A percentile compares a stretch with the other conserved stretches of the same genome.
phyloP scores from a whole-genome alignment of 2,888 invertebrate species.

The Leptogaster cylindrica region DNA sequence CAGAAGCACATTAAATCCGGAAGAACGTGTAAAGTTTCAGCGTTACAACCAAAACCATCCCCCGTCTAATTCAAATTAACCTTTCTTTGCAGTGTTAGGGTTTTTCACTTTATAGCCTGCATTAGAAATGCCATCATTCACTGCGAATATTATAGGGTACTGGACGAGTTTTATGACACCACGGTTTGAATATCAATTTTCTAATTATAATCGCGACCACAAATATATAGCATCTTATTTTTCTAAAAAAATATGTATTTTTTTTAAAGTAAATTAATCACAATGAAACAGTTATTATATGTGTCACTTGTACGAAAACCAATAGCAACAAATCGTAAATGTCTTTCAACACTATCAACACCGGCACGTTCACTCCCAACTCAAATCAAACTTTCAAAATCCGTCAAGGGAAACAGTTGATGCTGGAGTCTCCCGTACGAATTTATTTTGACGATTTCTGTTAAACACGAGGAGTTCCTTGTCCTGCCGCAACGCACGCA shows the following conservation, averaged over 20 bases:
- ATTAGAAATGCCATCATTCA: conserved; percentile 11
- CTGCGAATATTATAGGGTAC: background rate
- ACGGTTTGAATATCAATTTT: conserved; percentile 9
- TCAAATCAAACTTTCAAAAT: conserved; percentile 1
- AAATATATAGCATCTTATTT: no score
- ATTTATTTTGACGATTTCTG: background rate
- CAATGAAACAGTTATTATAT: no score
- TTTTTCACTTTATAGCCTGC: conserved; percentile 16
- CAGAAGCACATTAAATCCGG: conserved; percentile 36
- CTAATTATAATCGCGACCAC: conserved; percentile 22
- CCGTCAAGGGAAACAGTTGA: background rate
- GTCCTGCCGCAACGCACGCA: conserved; percentile 4
- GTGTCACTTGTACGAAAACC: background rate
- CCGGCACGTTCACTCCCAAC: background rate
- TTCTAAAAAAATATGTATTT: no score
- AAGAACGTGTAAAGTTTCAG: conserved; percentile 32
- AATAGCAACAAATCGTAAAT: background rate
- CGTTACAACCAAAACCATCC: conserved; percentile 10
- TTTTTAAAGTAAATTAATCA: no score
- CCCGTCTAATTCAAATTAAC: conserved; percentile 26
- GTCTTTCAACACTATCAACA: background rate
- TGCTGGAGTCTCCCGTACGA: background rate
- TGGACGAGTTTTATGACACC: background rate
- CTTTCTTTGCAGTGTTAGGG: conserved; percentile 2
- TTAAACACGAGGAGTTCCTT: conserved; percentile 20